Conservation (phyloP, 2,113 vertebrate species). For the Paraplagusia blochii region DNA sequence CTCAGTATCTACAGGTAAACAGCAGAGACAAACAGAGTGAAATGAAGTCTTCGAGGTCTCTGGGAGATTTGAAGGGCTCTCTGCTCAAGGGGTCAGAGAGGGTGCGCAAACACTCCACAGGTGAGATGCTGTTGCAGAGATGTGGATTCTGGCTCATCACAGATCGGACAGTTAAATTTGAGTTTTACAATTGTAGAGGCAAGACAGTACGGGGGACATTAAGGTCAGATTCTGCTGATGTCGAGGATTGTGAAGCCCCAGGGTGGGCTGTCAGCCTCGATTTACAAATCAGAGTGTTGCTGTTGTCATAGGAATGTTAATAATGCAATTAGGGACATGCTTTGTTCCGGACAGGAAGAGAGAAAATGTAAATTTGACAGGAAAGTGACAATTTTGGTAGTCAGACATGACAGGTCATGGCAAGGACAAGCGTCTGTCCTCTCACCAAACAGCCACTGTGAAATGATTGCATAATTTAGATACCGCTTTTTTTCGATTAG, state of each 20-base stretch:
- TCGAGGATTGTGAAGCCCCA: conserved; percentile 14
- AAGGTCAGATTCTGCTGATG: conserved; percentile 10
- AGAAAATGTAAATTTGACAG: conserved; percentile 29
- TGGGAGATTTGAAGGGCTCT: conserved; percentile 88
- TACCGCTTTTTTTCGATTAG: too few relatives aligned
- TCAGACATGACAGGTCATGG: conserved; percentile 13
- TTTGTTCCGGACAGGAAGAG: conserved; percentile 9
- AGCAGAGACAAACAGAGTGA: conserved; percentile 86
- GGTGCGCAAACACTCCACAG: conserved; percentile 87
- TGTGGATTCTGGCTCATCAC: not conserved
- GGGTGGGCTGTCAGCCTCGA: conserved; percentile 27
- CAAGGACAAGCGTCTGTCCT: conserved; percentile 33
- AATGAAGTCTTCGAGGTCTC: conserved; percentile 86
- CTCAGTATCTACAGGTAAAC: conserved; percentile 83
- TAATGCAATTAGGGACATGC: conserved; percentile 12
- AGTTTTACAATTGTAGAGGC: not conserved
- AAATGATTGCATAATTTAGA: too few relatives aligned
- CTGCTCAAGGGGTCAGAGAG: conserved; percentile 84
- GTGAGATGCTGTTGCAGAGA: conserved; percentile 55
- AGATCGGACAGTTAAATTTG: not conserved
- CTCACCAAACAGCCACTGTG: conserved; percentile 25
- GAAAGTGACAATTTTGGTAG: conserved; percentile 32
- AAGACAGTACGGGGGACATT: conserved; percentile 1
- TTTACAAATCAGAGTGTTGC: conserved; percentile 23
- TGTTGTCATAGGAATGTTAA: conserved; percentile 38